Evolutionary conservation across 2,888 invertebrate genomes (phyloP), one percentile per base, ranked within the genome.

Genomic region (Ornithoptera priamus): DNA sequence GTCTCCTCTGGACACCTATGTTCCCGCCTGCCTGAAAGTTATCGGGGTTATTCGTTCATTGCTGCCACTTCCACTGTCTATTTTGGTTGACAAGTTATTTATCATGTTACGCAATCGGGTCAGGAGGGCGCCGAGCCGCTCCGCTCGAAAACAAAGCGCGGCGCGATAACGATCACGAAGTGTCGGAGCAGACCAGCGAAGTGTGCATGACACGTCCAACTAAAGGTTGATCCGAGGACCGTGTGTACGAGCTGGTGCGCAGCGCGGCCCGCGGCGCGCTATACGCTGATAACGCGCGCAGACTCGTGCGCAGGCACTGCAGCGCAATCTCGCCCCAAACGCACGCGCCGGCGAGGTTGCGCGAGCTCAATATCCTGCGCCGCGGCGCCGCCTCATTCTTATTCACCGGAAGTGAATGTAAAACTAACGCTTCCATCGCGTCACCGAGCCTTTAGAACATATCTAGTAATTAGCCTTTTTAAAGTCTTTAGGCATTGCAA

Each of bases 21-120:
- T 75, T 76, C 73, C 74, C 74, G 72, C 72, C 72, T 67, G 72
- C 71, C 73, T 76, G 76, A 79, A 78, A 77, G 78, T 79, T 74
- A 77, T 77, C 75, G 65, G 68, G 72, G 71, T 75, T 73, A 71
- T 72, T 70, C 63, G 72, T 74, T 70, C 72, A 67, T 71, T 70
- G 70, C 66, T 70, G 67, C 69, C 65, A 58, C 50, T n/a, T 18
- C 36, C 69, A 59, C 18, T 70, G 62, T 67, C 70, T 56, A 18
- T 66, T 60, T 58, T 15, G 15, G 15, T 4, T 15, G 63, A 63
- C 56, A 60, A 42, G 53, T 58, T 24, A 22, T 36, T 65, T 46
- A 17, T 24, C 60, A 66, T 63, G 63, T 70, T 70, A 70, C 59
- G 67, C 70, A 70, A 70, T 59, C 39, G 17, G 50, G 24, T 61